Evolutionary conservation across 2,113 vertebrate genomes (phyloP), one percentile per base, ranked within the genome.

Genomic region (Diphyllodes magnificus): DNA sequence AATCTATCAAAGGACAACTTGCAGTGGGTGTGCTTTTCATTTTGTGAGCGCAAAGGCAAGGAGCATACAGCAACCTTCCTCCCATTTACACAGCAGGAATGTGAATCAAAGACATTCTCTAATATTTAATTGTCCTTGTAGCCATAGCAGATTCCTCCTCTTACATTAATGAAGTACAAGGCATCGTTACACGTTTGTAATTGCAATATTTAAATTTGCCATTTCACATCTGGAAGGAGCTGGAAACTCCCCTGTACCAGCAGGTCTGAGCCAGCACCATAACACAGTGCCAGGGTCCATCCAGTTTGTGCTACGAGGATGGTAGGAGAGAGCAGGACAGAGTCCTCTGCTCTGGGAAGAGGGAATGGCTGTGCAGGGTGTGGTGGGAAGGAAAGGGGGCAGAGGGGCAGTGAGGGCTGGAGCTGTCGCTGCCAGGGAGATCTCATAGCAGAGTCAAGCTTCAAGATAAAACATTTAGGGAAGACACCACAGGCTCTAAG

Each of bases 1-100:
- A 99, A 99, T 98, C 98, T 99, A 99, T 99, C 99, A 99, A 99
- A 99, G 98, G 97, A 98, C 98, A 97, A 98, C 98, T 98, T 98
- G 98, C 98, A 98, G 98, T 97, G 97, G 90, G 97, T 97, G 97
- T 96, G 97, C 96, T 97, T 97, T 96, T 97, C 97, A 96, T 97
- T 96, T 86, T 71, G 97, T 51, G 96, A 63, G 60, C 79, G 94
- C 66, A 82, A 68, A 95, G 94, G 94, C 92, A 82, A 96, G 93
- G 39, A 85, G 92, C 70, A 80, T 7, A 75, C 76, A 86, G 96
- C 95, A 81, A n/a, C 95, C 95, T 88, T 90, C 92, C 94, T 96
- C 57, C 94, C 98, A 93, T 97, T 97, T 97, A 97, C 97, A 95
- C 97, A 97, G 97, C 93, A 88, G 97, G 97, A 97, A 97, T 94